phyloP scores from a whole-genome alignment of 1,140 invertebrate genomes.

The Pantala flavescens region DNA sequence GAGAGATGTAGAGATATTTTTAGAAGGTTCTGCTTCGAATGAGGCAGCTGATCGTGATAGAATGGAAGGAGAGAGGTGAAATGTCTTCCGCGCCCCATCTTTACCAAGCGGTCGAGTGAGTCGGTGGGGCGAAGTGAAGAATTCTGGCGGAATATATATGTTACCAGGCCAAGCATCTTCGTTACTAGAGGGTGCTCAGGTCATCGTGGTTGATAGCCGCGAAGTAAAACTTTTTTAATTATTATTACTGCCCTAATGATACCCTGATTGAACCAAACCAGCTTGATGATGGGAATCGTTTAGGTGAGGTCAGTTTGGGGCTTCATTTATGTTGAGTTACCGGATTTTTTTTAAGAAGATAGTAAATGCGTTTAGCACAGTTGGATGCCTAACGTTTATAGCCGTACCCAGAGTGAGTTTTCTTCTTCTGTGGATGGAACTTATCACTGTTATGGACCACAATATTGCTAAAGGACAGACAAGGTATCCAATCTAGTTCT shows the following conservation, averaged over 20 bases:
- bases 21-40: too few relatives aligned
- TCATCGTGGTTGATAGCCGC: too few relatives aligned
- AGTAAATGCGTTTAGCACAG: not conserved
- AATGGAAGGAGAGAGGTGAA: not conserved
- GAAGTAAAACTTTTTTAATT: not conserved
- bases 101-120: not conserved
- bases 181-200: not conserved
- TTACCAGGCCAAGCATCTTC: not conserved
- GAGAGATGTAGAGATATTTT: too few relatives aligned
- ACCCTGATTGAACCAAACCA: not conserved
- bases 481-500: not conserved
- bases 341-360: not conserved
- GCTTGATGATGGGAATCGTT: too few relatives aligned
- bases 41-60: too few relatives aligned
- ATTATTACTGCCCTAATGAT: not conserved
- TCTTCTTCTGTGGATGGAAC: not conserved
- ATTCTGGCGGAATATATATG: not conserved
- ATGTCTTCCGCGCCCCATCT: not conserved
- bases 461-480: not conserved
- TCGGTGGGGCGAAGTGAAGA: too few relatives aligned
- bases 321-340: not conserved
- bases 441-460: not conserved
- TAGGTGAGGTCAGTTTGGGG: not conserved
- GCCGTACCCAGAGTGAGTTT: not conserved
- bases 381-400: not conserved